Base-by-base conservation (phyloP, 2,113 vertebrate genomes). In the Deroptyus accipitrinus region DNA sequence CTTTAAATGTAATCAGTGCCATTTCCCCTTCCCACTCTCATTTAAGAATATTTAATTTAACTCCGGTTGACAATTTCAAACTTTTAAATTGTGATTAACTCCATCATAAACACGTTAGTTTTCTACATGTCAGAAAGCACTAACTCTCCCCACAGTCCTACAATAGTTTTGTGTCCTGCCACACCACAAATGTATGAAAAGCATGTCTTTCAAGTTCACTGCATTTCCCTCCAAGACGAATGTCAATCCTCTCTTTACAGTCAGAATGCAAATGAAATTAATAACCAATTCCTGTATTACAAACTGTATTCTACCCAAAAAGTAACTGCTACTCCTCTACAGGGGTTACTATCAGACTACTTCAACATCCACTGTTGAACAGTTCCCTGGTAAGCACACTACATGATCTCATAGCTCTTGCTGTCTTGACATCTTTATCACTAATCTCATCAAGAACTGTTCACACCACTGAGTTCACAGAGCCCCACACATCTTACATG, bases 401-500 rank as follows among this genome's bases (percentile, higher is more conserved):
- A 42, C 69, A 49, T 49, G 12, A 92, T 62, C 37, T 52, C 48
- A 66, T 12, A 85, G 54, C 85, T 95, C 74, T 31, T 24, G 63
- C 73, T 92, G 57, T 51, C 84, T 3, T 87, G 83, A 85, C 96
- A 84, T 63, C 68, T 44, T 24, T 70, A 80, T 87, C 33, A 2
- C 59, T 68, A 49, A 90, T 92, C 95, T 93, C 96, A 95, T 80
- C 92, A 83, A 90, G 86, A 83, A 74, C 94, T 23, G 0, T 75
- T 96, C 93, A 95, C 91, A 88, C 74, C 77, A 51, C 92, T 54
- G 72, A 96, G 94, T 95, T 95, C 93, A 96, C 78, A 83, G 83
- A 88, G 93, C 48, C 83, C 15, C 1, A 92, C 79, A 97, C 81
- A 81, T 63, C 75, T 93, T 31, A 68, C 24, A 62, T 28, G 86